Base-by-base conservation (phyloP, 2,888 invertebrate species). In the Theretra japonica region DNA sequence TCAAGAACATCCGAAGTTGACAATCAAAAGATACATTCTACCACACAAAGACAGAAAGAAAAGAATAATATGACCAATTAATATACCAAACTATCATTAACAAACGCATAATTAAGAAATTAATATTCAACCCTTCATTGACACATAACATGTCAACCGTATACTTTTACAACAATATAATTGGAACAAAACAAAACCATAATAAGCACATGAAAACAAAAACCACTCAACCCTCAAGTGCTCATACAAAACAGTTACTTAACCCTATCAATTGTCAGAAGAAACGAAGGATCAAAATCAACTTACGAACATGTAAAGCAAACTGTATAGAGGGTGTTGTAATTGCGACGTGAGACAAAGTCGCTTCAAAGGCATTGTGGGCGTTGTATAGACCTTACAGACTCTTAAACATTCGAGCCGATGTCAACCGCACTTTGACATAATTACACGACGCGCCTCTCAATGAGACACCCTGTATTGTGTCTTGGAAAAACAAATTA, bases 261-360 rank as follows among this genome's bases (percentile, higher is more conserved):
- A 48, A 62, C 62, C 65, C 41, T 48, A 23, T 48, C 23, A 48
- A 15, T 23, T 41, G 65, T 65, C n/a, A 21, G 15, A 65, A 48
- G 65, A 48, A 65, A 48, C 6, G 65, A 65, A 65, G 17, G 65
- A 23, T 15, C 65, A 65, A 48, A 65, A 65, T 48, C 65, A 17
- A 65, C 65, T 65, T 65, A 65, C 41, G 41, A 23, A 48, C 48
- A 21, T 56, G 79, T 75, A 81, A 71, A 75, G 72, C 53, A 77
- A 87, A 81, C 69, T 79, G 83, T 79, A 87, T 81, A 76, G 85
- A 88, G 93, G 93, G 93, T 91, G 93, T 93, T 84, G 92, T 94
- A 93, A 94, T 94, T 93, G 89, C 89, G 83, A 86, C 87, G 88
- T 86, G 92, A 93, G 92, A 94, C 93, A 94, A 94, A 93, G 93